A percentile compares a stretch with the other conserved stretches of the same genome.
These are phyloP conservation scores for Sigmodon hispidus DNA, from an alignment of 2,113 vertebrate genomes.

Conservation along the genomic window DNA sequence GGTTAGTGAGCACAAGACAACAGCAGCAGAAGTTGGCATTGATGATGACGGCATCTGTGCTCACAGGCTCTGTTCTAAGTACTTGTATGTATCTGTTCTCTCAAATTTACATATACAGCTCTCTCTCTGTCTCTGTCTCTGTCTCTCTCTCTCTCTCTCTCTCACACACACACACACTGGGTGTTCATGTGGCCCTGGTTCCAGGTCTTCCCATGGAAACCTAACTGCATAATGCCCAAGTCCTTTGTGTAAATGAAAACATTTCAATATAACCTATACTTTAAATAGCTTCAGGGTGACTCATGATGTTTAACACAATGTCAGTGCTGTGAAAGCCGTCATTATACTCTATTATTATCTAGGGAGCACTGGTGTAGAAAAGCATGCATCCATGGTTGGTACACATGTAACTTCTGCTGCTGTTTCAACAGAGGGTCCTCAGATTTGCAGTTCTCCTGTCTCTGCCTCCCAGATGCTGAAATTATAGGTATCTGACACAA, in stretches of 20 bases:
- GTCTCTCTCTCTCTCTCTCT: too few relatives aligned
- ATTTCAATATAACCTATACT: neutral
- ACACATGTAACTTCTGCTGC: neutral
- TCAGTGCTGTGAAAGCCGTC: neutral
- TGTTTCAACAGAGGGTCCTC: neutral
- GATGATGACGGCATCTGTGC: rapidly evolving
- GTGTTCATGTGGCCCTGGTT: neutral
- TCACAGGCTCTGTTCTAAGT: neutral
- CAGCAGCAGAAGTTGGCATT: too few relatives aligned
- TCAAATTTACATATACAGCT: neutral
- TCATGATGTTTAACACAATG: neutral
- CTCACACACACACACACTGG: neutral
- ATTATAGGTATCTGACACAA: neutral
- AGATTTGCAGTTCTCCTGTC: neutral
- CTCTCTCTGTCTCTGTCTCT: neutral
- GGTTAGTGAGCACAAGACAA: too few relatives aligned
- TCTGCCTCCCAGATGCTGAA: neutral
- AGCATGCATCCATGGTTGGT: neutral
- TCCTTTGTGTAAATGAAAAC: neutral
- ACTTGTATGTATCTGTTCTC: neutral
- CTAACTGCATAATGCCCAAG: neutral
- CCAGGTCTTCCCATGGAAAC: neutral
- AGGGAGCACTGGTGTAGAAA: neutral
- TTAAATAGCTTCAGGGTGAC: neutral
- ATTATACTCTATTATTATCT: neutral